These are phyloP conservation scores for Hoplostethus mediterraneus DNA, from an alignment of 2,797 vertebrate species.

Conservation along the genomic window DNA sequence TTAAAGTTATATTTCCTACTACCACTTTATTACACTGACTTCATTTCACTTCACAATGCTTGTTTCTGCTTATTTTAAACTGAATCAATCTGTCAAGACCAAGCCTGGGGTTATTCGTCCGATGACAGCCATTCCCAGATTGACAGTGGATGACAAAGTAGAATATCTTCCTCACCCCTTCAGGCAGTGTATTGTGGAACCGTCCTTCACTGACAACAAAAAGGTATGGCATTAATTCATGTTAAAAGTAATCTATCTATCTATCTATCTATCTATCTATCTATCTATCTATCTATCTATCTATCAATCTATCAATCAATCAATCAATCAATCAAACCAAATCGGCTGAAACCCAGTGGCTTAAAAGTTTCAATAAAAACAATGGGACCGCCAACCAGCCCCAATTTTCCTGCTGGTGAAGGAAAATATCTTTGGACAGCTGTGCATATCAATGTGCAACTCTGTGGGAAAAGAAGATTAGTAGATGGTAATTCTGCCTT, in stretches of 20 bases:
- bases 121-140: slow-evolving; percentile 82
- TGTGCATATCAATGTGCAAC: background rate
- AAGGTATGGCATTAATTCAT: slow-evolving; percentile 79
- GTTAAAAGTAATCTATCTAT: too few species aligned
- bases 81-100: slow-evolving; percentile 83
- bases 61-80: slow-evolving; percentile 67
- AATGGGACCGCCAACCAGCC: background rate
- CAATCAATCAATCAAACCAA: too few species aligned
- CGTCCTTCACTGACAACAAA: slow-evolving; percentile 66
- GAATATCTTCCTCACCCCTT: slow-evolving; percentile 85
- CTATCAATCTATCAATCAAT: too few species aligned
- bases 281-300: too few species aligned
- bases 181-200: slow-evolving; percentile 82
- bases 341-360: too few species aligned
- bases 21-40: too few species aligned
- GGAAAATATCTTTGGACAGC: background rate
- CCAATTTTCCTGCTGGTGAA: background rate
- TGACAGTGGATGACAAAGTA: slow-evolving; percentile 76
- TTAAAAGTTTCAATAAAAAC: too few species aligned
- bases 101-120: slow-evolving; percentile 94
- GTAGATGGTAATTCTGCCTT: background rate
- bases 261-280: too few species aligned
- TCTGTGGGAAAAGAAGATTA: slow-evolving; percentile 3
- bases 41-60: background rate
- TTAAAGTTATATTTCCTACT: background rate